Evolutionary conservation across 2,113 vertebrate species (phyloP), one percentile per base, ranked within the genome.

Genomic region (Petrocephalus zakoni): DNA sequence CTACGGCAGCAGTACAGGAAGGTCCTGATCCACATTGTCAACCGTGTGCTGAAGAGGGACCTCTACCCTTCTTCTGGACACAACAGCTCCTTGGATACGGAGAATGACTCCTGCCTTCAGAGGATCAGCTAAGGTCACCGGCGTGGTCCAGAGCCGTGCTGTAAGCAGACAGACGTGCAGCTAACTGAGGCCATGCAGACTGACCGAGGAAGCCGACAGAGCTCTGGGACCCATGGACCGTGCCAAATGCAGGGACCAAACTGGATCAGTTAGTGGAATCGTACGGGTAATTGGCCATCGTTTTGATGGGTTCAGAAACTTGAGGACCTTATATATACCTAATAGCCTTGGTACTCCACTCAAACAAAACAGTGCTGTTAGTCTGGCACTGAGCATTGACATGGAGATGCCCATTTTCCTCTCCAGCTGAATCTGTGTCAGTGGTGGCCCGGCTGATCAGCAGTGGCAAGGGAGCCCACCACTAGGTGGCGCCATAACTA

Each of bases 91-190:
- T 90, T 96, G 0, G 96, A 96, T 91, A 95, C 95, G 0, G 97
- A 97, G 92, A 97, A 96, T 0, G 95, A 97, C 90, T 97, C 96
- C 92, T 97, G 96, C 90, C 94, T 96, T 89, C 96, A 96, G 93
- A 94, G 95, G 94, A 94, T 95, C 93, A 96, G 94, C 93, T 96
- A 95, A 94, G 90, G 89, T 10, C 87, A 19, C 52, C 19, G 19
- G 37, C 37, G 37, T 52, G 46, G 47, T 75, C 22, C 61, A n/a
- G 7, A n/a, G 4, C 72, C 34, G 25, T 19, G 34, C 72, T 78
- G 15, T 34, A 19, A 19, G 68, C 61, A 29, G 61, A 29, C 61
- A 29, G 4, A 68, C 25, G n/a, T 68, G n/a, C n/a, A 29, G n/a
- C 61, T 68, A 29, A 29, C 72, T 78, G 37, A 15, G 29, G 72